Percentiles rank a stretch among this genome's conserved stretches.
Evolutionary conservation across 1,140 invertebrate species (phyloP).

Genomic region (Melanaphis sacchari): DNA sequence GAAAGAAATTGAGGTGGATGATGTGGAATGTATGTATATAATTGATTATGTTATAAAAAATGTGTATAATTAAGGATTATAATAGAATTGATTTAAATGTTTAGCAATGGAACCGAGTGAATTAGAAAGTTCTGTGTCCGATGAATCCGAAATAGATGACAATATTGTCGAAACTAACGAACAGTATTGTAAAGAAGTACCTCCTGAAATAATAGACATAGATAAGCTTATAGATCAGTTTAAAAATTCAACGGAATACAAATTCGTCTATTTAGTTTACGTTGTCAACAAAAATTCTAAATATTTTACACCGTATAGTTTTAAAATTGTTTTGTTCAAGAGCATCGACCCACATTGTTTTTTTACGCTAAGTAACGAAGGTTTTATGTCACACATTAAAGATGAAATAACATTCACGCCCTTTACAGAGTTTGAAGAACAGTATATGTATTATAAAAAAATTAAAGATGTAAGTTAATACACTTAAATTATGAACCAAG

Average conservation of each 20-base stretch:
- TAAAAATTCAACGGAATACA: constrained; percentile 23
- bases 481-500: background rate
- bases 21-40: background rate
- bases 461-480: background rate
- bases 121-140: background rate
- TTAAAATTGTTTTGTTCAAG: background rate
- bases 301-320: constrained; percentile 39
- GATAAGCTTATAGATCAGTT: background rate
- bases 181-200: background rate
- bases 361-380: constrained; percentile 43
- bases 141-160: background rate
- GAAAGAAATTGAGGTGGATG: background rate
- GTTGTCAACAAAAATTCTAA: constrained; percentile 11
- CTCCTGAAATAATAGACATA: background rate
- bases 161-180: background rate
- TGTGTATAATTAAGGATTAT: background rate
- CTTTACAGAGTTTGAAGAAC: background rate
- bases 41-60: background rate
- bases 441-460: constrained; percentile 20
- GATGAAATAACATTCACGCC: constrained; percentile 37
- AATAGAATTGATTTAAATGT: background rate
- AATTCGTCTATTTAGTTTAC: constrained; percentile 44
- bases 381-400: constrained; percentile 30
- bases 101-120: background rate
- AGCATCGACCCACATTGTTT: constrained; percentile 2